Percentiles rank a stretch among this genome's conserved stretches.
These are phyloP conservation scores for Deilephila porcellus DNA, from an alignment of 2,888 invertebrate species.

Conservation along the genomic window DNA sequence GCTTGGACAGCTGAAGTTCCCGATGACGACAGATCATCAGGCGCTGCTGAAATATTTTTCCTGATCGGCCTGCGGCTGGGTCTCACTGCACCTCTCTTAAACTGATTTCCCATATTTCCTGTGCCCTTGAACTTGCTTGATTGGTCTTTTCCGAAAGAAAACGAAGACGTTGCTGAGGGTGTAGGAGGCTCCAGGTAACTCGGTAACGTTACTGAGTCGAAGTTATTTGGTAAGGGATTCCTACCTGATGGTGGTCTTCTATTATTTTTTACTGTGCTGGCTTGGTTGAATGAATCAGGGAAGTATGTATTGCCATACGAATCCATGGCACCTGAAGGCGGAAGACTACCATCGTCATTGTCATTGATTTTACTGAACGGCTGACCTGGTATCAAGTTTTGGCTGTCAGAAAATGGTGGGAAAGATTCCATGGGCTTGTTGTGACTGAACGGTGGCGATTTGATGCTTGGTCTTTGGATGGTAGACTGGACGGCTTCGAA, in stretches of 20 bases:
- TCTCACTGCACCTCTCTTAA: constrained; percentile 71
- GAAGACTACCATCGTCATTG: constrained; percentile 65
- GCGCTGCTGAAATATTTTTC: constrained; percentile 72
- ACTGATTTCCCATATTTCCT: constrained; percentile 61
- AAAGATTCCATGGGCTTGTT: constrained; percentile 69
- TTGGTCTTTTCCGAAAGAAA: constrained; percentile 66
- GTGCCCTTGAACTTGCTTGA: constrained; percentile 67
- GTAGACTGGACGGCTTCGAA: constrained; percentile 77
- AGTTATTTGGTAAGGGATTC: constrained; percentile 53
- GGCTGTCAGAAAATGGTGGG: constrained; percentile 62
- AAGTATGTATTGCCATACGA: constrained; percentile 78
- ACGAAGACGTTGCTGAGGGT: constrained; percentile 68
- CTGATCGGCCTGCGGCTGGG: constrained; percentile 74
- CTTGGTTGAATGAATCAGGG: constrained; percentile 76
- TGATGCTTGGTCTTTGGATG: constrained; percentile 67
- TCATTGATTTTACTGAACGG: constrained; percentile 66
- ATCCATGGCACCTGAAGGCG: constrained; percentile 63
- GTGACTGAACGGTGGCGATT: constrained; percentile 65
- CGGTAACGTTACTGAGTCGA: constrained; percentile 71
- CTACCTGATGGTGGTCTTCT: constrained; percentile 64
- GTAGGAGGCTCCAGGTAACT: constrained; percentile 81
- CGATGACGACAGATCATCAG: constrained; percentile 74
- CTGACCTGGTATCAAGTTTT: constrained; percentile 70
- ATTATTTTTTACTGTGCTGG: constrained; percentile 70
- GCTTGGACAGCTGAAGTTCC: constrained; percentile 74